These are phyloP conservation scores for Poeciliopsis retropinna DNA, from an alignment of 2,113 vertebrate genomes.

Conservation along the genomic window DNA sequence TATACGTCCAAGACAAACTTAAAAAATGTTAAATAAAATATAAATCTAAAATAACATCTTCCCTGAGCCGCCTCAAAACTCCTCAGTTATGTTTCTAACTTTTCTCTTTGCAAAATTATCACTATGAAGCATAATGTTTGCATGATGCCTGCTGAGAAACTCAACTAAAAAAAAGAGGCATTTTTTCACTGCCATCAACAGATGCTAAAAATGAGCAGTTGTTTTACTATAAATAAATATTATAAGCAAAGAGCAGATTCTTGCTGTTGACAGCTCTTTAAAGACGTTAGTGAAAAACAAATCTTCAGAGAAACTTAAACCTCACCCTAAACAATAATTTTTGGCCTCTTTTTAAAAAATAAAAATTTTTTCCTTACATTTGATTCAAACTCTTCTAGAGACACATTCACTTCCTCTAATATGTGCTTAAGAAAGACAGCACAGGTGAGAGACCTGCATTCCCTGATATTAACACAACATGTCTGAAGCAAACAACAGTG, in stretches of 20 bases:
- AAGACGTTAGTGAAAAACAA: background rate
- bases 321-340: background rate
- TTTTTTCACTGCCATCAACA: background rate
- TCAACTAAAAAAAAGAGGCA: background rate
- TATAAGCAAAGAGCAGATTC: background rate
- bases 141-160: background rate
- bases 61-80: too few relatives aligned
- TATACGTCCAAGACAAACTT: too few relatives aligned
- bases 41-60: background rate
- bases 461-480: constrained; percentile 27
- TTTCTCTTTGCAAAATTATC: constrained; percentile 1
- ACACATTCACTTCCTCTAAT: constrained; percentile 3
- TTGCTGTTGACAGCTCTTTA: background rate
- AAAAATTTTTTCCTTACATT: background rate
- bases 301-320: background rate
- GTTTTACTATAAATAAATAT: background rate
- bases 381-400: constrained; percentile 1
- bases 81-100: background rate
- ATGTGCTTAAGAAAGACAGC: constrained; percentile 9
- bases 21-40: background rate
- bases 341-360: background rate
- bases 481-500: constrained; percentile 42
- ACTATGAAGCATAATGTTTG: background rate
- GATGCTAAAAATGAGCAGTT: background rate
- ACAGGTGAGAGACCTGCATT: constrained; percentile 32